Evolutionary conservation across 2,113 vertebrate genomes (phyloP), one percentile per base, ranked within the genome.

Genomic region (Brachionichthys hirsutus): DNA sequence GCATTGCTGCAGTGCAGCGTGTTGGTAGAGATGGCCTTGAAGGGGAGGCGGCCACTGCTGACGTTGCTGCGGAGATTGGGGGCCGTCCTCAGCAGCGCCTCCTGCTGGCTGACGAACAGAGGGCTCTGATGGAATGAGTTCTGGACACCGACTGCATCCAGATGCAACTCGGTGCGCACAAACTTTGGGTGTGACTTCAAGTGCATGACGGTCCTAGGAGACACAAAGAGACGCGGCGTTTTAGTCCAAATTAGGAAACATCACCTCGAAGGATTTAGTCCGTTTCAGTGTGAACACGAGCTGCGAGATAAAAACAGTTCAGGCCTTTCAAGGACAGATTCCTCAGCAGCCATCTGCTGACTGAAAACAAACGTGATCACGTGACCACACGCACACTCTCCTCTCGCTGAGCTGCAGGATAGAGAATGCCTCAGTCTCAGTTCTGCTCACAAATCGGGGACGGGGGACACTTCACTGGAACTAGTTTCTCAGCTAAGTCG

Each of bases 191-290:
- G 92, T 64, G 90, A 90, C 89, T 94, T 95, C 78, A 96, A 89
- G 89, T 94, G 94, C 95, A 96, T 96, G 91, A 90, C 90, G 93
- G 89, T 90, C 92, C 95, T 97, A 74, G 77, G 61, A 73, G n/a
- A 68, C 22, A 14, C 18, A 17, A 1, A 65, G 40, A 30, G 14
- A 38, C 36, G 12, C 6, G 12, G 12, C 2, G 12, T 38, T 38
- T 38, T 10, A 38, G 9, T 10, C 12, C 5, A 18, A 20, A 1
- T 4, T 1, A 20, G 3, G 9, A 30, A 1, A 22, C 1, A 14
- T 45, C 43, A 45, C 10, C 16, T 30, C 36, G 15, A 42, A 15
- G 24, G 24, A 30, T 30, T 30, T 8, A 30, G 8, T 30, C 24
- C 24, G 8, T 30, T 30, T 30, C 24, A 30, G n/a, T 30, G 5